Evolutionary conservation across 2,113 vertebrate species (phyloP).

Genomic region (Recurvirostra avosetta): DNA sequence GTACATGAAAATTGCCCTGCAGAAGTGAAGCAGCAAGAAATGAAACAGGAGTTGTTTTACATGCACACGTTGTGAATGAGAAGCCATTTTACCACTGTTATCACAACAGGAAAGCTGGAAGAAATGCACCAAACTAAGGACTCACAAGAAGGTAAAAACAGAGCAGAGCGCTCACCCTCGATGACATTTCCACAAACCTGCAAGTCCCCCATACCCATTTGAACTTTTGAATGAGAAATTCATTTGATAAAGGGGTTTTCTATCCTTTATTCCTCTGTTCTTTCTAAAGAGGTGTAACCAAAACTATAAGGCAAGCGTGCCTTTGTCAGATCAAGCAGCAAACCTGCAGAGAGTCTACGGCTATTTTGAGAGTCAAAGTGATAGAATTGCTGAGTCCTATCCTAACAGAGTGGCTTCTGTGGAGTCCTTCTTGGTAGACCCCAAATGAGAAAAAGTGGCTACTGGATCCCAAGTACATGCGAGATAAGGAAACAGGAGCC

Average conservation of each 20-base stretch:
- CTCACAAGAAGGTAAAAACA: background rate
- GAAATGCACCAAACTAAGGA: background rate
- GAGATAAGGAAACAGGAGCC: background rate
- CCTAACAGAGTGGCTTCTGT: background rate
- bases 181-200: background rate
- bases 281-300: background rate
- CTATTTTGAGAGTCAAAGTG: background rate
- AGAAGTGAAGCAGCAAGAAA: background rate
- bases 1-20: background rate
- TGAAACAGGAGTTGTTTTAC: background rate
- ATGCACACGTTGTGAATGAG: background rate
- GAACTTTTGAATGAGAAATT: background rate
- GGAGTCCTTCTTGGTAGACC: background rate
- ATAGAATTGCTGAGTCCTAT: background rate
- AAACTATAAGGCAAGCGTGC: background rate
- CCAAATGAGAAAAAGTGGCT: background rate
- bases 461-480: fast-evolving
- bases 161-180: background rate
- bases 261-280: background rate
- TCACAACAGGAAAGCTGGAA: background rate
- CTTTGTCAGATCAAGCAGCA: background rate
- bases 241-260: background rate
- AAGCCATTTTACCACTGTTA: background rate
- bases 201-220: background rate
- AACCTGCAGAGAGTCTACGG: background rate